Base-by-base conservation (phyloP, 2,888 invertebrate species). In the Gortyna flavago region DNA sequence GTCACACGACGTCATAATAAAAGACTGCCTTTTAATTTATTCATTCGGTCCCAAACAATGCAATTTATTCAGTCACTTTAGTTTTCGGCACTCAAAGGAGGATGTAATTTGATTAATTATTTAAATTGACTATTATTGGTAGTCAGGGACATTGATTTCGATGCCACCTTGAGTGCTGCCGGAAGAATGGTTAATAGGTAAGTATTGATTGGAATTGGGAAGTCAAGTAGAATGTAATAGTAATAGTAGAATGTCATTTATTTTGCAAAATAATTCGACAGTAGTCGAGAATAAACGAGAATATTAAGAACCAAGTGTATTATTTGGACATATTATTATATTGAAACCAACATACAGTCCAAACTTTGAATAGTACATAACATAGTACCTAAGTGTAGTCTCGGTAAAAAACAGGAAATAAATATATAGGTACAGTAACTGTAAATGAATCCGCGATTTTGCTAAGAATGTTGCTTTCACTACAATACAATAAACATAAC, bases 1-100 rank as follows among this genome's bases (percentile, higher is more conserved):
- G 21, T 57, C 80, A 84, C 32, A 69, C 32, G 1, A 61, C 72
- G 71, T 74, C 80, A 83, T 83, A 83, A 85, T 84, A 79, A 78
- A 79, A 82, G 32, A 35, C 41, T 72, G 11, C 44, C 54, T 64
- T 57, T 69, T 83, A 79, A 79, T 73, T 79, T 83, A 85, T 80
- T 81, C 66, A 80, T 83, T 80, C 65, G 41, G 29, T 73, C 57
- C 29, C 66, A 72, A 75, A 81, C 74, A 81, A 80, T 75, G 65
- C 75, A 81, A 80, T 78, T 78, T 76, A 76, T 77, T 74, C 67
- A 51, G 2, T 54, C 62, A 21, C 35, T 69, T 75, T 44, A 32
- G 75, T 70, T 79, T 61, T 44, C 35, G 57, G 41, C 13, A 18
- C 9, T 54, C 62, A 72, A 75, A 66, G 48, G 18, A 70, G 48